phyloP scores from a whole-genome alignment of 2,797 vertebrate species.

The Centropyge bicolor region DNA sequence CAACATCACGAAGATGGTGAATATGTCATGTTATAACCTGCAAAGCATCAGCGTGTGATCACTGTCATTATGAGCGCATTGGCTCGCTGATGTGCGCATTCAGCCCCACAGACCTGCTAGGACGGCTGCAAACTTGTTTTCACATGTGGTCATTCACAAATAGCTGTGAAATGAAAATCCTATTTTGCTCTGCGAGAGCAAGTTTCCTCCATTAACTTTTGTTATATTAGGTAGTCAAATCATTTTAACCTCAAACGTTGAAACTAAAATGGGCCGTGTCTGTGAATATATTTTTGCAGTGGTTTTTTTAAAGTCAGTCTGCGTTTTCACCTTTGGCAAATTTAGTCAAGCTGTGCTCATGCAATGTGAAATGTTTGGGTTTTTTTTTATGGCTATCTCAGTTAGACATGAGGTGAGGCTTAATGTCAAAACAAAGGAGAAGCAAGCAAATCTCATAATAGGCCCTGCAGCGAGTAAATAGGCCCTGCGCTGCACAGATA shows the following conservation, averaged over 20 bases:
- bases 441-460: slow-evolving; percentile 30
- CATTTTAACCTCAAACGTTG: slow-evolving; percentile 5
- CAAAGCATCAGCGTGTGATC: background rate
- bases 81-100: background rate
- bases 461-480: slow-evolving; percentile 25
- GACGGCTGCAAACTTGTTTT: background rate
- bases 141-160: background rate
- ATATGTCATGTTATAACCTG: too few relatives aligned
- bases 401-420: slow-evolving; percentile 27
- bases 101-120: background rate
- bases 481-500: slow-evolving; percentile 12
- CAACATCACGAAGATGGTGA: background rate
- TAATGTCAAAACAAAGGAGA: slow-evolving; percentile 45
- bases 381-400: slow-evolving; percentile 37
- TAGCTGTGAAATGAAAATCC: background rate
- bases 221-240: background rate
- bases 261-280: slow-evolving; percentile 1
- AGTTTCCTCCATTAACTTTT: background rate
- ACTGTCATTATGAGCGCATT: background rate
- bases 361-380: slow-evolving; percentile 25
- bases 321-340: slow-evolving; percentile 22
- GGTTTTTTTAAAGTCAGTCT: slow-evolving; percentile 14
- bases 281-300: slow-evolving; percentile 10
- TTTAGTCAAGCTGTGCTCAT: slow-evolving; percentile 22
- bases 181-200: slow-evolving; percentile 4